Percentiles rank a stretch among this genome's conserved stretches.
Evolutionary conservation across 2,888 invertebrate species (phyloP).

Genomic region (Sycophila texana): DNA sequence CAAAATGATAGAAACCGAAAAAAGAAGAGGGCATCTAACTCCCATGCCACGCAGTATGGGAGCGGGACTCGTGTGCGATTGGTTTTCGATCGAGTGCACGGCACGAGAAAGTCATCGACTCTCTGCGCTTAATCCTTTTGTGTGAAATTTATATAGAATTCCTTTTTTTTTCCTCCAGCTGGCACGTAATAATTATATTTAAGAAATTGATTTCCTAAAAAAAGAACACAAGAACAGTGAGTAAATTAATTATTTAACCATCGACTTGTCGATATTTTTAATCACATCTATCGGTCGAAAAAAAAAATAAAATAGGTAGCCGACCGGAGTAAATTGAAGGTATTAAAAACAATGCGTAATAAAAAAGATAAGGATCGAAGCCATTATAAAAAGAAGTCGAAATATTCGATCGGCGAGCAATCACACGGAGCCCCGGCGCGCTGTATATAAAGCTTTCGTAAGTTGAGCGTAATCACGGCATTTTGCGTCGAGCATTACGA

Average conservation of each 20-base stretch:
- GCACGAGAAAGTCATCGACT: conserved; percentile 33
- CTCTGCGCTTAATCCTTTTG: conserved; percentile 31
- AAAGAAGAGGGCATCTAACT: conserved; percentile 13
- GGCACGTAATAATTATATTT: too few species aligned
- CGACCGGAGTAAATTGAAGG: too few species aligned
- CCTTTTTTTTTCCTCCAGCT: too few species aligned
- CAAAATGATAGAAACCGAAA: conserved; percentile 39
- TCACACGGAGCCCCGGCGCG: not conserved
- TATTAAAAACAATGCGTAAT: too few species aligned
- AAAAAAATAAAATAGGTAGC: not conserved
- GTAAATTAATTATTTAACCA: too few species aligned
- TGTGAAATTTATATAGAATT: too few species aligned
- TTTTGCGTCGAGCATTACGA: conserved; percentile 35
- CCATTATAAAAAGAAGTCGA: not conserved
- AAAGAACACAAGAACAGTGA: too few species aligned
- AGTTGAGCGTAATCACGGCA: conserved; percentile 25
- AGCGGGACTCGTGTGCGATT: not conserved
- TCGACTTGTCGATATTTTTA: too few species aligned
- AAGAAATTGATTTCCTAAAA: too few species aligned
- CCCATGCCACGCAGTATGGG: too few species aligned
- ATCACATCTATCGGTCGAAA: too few species aligned
- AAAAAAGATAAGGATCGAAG: too few species aligned
- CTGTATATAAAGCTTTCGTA: conserved; percentile 29
- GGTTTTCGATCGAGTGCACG: not conserved
- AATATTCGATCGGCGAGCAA: conserved; percentile 34